Evolutionary conservation across 2,113 vertebrate species (phyloP).

Genomic region (Probosciger aterrimus): DNA sequence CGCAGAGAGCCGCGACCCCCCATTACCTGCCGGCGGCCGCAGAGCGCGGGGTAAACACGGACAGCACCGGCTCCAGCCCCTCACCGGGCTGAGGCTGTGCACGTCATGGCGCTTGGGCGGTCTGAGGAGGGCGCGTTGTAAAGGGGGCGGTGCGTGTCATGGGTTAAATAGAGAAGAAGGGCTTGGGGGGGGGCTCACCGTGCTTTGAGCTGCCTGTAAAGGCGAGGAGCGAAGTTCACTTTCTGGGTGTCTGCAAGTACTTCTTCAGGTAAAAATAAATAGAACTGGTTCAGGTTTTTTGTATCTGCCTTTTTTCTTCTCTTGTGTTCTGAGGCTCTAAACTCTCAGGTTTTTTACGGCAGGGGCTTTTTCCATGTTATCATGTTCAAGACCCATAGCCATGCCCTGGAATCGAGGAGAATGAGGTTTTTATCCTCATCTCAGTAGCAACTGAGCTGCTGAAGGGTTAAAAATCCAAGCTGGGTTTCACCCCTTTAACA

Average conservation of each 20-base stretch:
- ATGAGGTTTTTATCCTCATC: not conserved
- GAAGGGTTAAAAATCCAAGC: not conserved
- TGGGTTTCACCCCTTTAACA: not conserved
- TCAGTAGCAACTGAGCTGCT: not conserved
- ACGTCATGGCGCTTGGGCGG: too few species aligned
- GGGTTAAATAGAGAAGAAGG: not conserved
- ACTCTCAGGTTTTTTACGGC: not conserved
- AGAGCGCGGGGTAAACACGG: not conserved
- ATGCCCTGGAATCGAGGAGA: not conserved
- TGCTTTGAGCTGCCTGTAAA: fast-evolving
- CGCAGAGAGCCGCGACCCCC: not conserved
- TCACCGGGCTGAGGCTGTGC: too few species aligned
- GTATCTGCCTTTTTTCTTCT: not conserved
- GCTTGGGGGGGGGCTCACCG: fast-evolving
- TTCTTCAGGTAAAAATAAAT: not conserved
- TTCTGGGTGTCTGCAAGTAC: not conserved
- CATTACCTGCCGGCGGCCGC: not conserved
- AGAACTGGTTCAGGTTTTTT: not conserved
- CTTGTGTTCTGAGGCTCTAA: not conserved
- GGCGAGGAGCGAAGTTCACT: too few species aligned
- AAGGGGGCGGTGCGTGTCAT: fast-evolving
- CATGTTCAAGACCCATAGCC: not conserved
- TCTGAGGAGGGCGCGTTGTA: fast-evolving
- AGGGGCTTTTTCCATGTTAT: not conserved
- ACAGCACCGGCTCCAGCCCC: not conserved